phyloP scores from a whole-genome alignment of 2,113 vertebrate species.

The Scopus umbretta region DNA sequence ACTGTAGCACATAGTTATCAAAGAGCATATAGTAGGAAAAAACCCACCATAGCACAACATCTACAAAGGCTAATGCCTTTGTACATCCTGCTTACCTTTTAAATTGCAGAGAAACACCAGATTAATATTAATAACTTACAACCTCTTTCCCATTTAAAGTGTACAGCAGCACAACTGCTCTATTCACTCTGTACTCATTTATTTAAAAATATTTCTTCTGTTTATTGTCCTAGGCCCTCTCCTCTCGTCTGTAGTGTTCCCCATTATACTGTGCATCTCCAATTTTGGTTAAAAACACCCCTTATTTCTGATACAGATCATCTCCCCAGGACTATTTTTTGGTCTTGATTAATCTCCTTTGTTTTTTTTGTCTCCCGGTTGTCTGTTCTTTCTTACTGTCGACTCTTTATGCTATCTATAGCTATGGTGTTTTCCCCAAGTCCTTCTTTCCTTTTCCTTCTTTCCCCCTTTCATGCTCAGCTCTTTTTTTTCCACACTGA shows the following conservation, averaged over 20 bases:
- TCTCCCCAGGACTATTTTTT: not conserved
- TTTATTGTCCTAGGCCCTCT: not conserved
- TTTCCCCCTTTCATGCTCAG: not conserved
- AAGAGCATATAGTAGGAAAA: too few species aligned
- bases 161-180: too few species aligned
- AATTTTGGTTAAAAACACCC: constrained; percentile 46
- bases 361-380: constrained; percentile 4
- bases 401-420: not conserved
- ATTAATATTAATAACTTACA: too few species aligned
- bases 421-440: not conserved
- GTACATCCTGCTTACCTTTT: too few species aligned
- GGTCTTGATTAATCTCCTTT: not conserved
- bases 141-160: too few species aligned
- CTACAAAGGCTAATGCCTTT: too few species aligned
- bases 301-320: constrained; percentile 19
- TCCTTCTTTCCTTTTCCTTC: not conserved
- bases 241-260: not conserved
- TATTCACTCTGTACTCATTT: too few species aligned
- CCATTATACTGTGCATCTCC: constrained; percentile 13
- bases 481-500: not conserved
- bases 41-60: too few species aligned
- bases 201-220: not conserved
- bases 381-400: not conserved
- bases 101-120: too few species aligned
- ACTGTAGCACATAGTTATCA: too few species aligned